A percentile compares a stretch with the other conserved stretches of the same genome.
Conservation (phyloP, 2,888 invertebrate species). For the Autographa pulchrina region DNA sequence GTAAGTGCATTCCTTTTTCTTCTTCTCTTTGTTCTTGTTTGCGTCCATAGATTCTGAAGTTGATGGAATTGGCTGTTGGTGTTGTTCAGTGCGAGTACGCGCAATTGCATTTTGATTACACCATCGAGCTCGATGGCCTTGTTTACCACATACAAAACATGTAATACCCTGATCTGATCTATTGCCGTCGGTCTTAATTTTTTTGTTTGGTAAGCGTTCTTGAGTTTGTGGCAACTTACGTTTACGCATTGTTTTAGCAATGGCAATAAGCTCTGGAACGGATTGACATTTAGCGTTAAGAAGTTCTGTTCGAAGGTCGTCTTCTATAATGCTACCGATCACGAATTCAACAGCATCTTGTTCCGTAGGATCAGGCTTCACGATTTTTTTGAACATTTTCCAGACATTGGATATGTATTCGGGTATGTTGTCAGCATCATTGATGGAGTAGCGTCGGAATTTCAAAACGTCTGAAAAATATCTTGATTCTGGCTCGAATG, state of each 20-base stretch:
- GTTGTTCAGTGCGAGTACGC: conserved; percentile 10
- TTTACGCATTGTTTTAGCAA: conserved; percentile 15
- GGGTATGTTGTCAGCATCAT: conserved; percentile 10
- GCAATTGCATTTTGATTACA: conserved; percentile 12
- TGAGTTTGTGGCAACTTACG: conserved; percentile 4
- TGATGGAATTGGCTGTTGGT: conserved; percentile 3
- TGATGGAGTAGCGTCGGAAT: not conserved
- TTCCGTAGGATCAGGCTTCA: conserved; percentile 26
- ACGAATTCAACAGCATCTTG: conserved; percentile 26
- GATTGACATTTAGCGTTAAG: conserved; percentile 9
- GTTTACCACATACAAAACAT: conserved; percentile 14
- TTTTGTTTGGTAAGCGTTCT: conserved; percentile 5
- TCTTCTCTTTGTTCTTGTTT: not conserved
- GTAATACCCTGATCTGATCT: conserved; percentile 12
- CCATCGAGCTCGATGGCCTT: conserved; percentile 12
- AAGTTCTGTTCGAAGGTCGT: conserved; percentile 14
- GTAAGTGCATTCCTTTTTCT: conserved; percentile 11
- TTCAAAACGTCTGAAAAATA: conserved; percentile 24
- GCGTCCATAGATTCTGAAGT: conserved; percentile 5
- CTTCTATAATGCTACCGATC: conserved; percentile 16
- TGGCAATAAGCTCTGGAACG: conserved; percentile 13
- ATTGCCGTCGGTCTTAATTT: conserved; percentile 7
- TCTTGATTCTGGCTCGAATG: conserved; percentile 38
- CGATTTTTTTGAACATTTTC: conserved; percentile 16
- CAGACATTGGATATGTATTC: conserved; percentile 17